Percentiles rank a stretch among this genome's conserved stretches.
These are phyloP conservation scores for Hydrolagus affinis DNA, from an alignment of 2,113 vertebrate species.

Conservation along the genomic window DNA sequence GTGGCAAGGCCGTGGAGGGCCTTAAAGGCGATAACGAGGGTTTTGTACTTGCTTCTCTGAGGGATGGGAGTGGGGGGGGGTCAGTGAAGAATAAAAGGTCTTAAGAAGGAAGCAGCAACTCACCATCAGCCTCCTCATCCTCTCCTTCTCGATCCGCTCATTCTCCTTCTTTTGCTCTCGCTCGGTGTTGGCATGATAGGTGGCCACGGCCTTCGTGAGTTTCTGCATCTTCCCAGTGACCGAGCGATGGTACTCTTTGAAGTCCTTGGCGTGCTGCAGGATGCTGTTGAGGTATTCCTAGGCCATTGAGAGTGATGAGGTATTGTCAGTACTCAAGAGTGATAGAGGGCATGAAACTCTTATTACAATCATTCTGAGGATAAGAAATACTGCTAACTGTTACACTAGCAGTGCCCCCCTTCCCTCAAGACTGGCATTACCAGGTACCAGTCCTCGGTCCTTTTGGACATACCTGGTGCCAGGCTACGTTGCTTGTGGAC, in stretches of 20 bases:
- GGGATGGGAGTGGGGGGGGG: not conserved
- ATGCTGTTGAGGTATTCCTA: slow-evolving; percentile 99
- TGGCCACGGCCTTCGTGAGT: slow-evolving; percentile 88
- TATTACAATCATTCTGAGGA: too few relatives aligned
- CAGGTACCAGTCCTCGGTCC: too few relatives aligned
- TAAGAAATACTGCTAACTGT: too few relatives aligned
- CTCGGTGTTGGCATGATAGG: slow-evolving; percentile 93
- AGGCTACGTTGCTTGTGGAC: too few relatives aligned
- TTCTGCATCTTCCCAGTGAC: slow-evolving; percentile 92
- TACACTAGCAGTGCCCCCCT: too few relatives aligned
- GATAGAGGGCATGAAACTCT: too few relatives aligned
- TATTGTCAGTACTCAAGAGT: too few relatives aligned
- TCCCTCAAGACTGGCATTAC: too few relatives aligned
- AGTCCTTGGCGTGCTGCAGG: slow-evolving; percentile 93
- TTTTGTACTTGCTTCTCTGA: too few relatives aligned
- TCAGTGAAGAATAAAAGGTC: not conserved
- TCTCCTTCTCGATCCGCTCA: slow-evolving; percentile 90
- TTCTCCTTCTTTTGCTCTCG: slow-evolving; percentile 98
- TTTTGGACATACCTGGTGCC: too few relatives aligned
- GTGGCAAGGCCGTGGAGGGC: not conserved
- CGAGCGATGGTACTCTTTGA: slow-evolving; percentile 91
- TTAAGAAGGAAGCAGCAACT: slow-evolving; percentile 34
- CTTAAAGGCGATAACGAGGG: too few relatives aligned
- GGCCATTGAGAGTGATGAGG: too few relatives aligned
- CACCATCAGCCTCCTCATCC: slow-evolving; percentile 93